Evolutionary conservation across 2,113 vertebrate species (phyloP).

Genomic region (Asarcornis scutulata): DNA sequence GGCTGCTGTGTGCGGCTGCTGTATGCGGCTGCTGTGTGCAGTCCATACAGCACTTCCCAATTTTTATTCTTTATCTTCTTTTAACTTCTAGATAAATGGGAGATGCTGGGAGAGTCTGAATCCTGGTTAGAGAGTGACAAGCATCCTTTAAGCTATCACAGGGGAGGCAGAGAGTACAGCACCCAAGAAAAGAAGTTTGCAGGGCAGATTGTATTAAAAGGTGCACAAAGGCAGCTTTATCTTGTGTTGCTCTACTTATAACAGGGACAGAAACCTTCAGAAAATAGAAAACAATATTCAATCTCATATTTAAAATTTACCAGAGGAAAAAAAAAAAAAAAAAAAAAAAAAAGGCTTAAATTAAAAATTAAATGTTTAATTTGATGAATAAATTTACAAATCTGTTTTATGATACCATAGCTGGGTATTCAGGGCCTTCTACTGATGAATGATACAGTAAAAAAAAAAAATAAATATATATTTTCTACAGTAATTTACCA

Average conservation of each 20-base stretch:
- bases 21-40: neutral
- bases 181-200: neutral
- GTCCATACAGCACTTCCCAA: neutral
- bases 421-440: neutral
- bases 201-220: neutral
- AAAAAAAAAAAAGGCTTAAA: neutral
- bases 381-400: neutral
- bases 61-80: neutral
- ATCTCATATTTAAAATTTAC: neutral
- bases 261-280: neutral
- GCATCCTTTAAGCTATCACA: neutral
- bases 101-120: neutral
- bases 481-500: neutral
- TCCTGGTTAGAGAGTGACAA: neutral
- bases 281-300: neutral
- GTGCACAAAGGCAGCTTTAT: neutral
- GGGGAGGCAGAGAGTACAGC: fast-evolving
- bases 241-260: neutral
- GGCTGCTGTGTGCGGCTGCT: neutral
- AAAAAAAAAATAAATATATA: too few species aligned
- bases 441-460: neutral
- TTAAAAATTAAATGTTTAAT: neutral
- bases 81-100: neutral
- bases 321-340: neutral
- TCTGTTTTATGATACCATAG: neutral